A percentile compares a stretch with the other conserved stretches of the same genome.
Evolutionary conservation across 2,113 vertebrate genomes (phyloP).

Genomic region (Psilopogon haemacephalus): DNA sequence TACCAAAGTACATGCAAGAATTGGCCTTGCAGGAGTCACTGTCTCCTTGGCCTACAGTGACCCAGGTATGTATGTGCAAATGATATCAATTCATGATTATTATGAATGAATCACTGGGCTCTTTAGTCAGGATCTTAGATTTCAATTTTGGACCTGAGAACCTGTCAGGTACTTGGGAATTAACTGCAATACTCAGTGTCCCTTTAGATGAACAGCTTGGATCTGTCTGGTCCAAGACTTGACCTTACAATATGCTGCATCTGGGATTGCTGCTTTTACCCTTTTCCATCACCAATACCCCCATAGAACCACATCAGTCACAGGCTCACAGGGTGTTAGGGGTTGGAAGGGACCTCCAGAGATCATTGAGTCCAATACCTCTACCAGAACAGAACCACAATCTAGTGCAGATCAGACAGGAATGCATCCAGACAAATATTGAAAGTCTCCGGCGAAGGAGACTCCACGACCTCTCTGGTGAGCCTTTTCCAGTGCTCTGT

Average conservation of each 20-base stretch:
- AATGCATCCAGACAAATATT: no score
- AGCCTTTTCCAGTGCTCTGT: no score
- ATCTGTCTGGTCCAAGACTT: neutral
- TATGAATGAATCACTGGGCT: neutral
- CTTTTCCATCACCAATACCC: neutral
- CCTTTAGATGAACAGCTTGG: neutral
- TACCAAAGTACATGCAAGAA: neutral
- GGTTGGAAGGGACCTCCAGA: no score
- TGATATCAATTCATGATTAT: neutral
- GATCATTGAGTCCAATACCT: no score
- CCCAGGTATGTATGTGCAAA: neutral
- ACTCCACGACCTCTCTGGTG: no score
- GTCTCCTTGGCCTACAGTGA: neutral
- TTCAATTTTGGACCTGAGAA: neutral
- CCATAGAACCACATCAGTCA: neutral
- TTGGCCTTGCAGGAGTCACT: neutral
- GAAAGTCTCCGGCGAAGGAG: no score
- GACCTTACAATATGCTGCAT: neutral
- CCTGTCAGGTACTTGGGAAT: neutral
- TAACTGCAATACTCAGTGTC: neutral
- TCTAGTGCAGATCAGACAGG: no score
- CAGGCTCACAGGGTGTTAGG: no score
- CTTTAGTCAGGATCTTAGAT: neutral
- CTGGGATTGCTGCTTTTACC: neutral
- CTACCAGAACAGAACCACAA: no score